Conservation (phyloP, 2,888 invertebrate species). For the Vanessa cardui region DNA sequence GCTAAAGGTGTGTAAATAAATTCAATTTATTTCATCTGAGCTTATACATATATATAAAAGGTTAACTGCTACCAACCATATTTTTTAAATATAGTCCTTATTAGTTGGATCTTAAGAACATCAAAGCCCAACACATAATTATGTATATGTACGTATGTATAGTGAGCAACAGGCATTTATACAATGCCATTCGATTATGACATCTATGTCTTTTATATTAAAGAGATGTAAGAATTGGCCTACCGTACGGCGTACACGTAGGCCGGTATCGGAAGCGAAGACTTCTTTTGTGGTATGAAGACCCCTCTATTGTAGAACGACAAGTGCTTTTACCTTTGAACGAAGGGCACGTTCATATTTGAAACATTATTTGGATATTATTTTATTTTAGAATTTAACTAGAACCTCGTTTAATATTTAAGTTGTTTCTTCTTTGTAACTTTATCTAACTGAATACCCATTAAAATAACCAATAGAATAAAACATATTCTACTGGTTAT, state of each 20-base stretch:
- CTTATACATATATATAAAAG: no score
- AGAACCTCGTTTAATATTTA: neutral
- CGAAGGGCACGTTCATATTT: constrained; percentile 43
- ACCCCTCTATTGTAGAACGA: constrained; percentile 56
- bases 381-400: neutral
- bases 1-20: no score
- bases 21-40: no score
- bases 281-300: constrained; percentile 53
- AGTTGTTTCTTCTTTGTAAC: no score
- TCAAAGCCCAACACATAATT: constrained; percentile 4
- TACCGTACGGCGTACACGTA: constrained; percentile 21
- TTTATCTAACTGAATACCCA: no score
- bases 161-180: constrained; percentile 18
- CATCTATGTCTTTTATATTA: constrained; percentile 7
- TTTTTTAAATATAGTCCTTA: neutral
- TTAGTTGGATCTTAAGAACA: neutral
- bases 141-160: constrained; percentile 11
- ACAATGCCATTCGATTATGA: constrained; percentile 13
- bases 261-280: constrained; percentile 48
- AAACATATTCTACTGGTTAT: no score
- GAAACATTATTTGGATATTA: constrained; percentile 9
- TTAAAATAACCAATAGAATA: no score
- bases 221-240: constrained; percentile 14
- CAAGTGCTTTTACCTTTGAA: constrained; percentile 63
- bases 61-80: neutral